Conservation (phyloP, 2,113 vertebrate genomes). For the Cololabis saira region DNA sequence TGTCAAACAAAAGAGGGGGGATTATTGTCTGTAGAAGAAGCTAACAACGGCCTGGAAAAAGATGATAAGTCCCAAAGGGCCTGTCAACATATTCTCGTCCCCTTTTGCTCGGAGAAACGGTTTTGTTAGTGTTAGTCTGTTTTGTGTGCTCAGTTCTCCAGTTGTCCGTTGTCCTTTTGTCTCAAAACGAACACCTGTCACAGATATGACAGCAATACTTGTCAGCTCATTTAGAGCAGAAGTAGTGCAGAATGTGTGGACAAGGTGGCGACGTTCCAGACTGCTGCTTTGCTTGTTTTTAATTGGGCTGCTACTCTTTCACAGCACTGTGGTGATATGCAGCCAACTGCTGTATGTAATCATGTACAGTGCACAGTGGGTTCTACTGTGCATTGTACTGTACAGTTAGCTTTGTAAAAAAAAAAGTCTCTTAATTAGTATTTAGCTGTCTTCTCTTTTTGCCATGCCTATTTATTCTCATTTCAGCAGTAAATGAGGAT, state of each 20-base stretch:
- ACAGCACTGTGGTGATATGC: conserved; percentile 17
- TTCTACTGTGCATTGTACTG: conserved; percentile 20
- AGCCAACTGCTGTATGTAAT: conserved; percentile 47
- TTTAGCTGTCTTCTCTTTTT: neutral
- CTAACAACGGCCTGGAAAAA: conserved; percentile 49
- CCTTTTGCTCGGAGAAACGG: conserved; percentile 27
- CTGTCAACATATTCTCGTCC: conserved; percentile 42
- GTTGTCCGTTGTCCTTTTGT: conserved; percentile 54
- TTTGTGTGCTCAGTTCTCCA: conserved; percentile 36
- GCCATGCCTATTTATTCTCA: neutral
- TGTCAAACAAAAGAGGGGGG: conserved; percentile 37
- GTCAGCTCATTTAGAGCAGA: conserved; percentile 53
- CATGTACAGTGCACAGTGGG: conserved; percentile 8
- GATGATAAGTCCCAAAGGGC: conserved; percentile 48
- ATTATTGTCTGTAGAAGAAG: conserved; percentile 48
- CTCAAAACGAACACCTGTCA: conserved; percentile 61
- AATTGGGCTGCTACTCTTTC: conserved; percentile 62
- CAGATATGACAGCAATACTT: conserved; percentile 52
- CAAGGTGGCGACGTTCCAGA: conserved; percentile 52
- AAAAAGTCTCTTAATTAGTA: neutral
- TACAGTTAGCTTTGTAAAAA: neutral
- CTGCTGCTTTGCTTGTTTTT: conserved; percentile 55
- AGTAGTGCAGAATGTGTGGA: conserved; percentile 13
- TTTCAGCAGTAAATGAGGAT: conserved; percentile 7
- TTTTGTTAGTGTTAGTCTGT: conserved; percentile 33